Base-by-base conservation (phyloP, 2,888 invertebrate genomes). In the Melanotus villosus region DNA sequence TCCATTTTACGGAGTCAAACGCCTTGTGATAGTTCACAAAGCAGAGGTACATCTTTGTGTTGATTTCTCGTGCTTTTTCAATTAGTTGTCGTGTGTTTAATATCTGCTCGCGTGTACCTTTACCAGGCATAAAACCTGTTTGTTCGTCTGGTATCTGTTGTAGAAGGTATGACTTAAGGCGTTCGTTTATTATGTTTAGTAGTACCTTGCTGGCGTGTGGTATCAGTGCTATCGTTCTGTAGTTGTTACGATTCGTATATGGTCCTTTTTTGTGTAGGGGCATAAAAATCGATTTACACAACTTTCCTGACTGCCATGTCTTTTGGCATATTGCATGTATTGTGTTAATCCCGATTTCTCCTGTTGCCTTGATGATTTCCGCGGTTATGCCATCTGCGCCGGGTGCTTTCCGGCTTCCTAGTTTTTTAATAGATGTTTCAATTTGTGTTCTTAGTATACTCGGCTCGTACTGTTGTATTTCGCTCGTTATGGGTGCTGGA, bases 151-250 rank as follows among this genome's bases (percentile, higher is more conserved):
- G 36, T n/a, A 38, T 3, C 36, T 38, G 36, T 12, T 38, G 36
- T n/a, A 38, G 36, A 6, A 38, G 36, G 12, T 38, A 38, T 14
- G 14, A 5, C 14, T 38, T 38, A n/a, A 38, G 36, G 36, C 36
- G 36, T 38, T 38, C 12, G 36, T 38, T 3, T 12, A 14, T 38
- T 38, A 38, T 38, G 36, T 38, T 38, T 1, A n/a, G 36, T n/a
- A 38, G 2, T n/a, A 38, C 32, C 32, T 32, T 32, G n/a, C n/a
- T n/a, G n/a, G n/a, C n/a, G n/a, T n/a, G n/a, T n/a, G n/a, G n/a
- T n/a, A n/a, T n/a, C n/a, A 38, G 36, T 38, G 36, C 36, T 12
- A 38, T n/a, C 36, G 36, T 38, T 6, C 36, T 38, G 36, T 38
- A 38, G 12, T 14, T 38, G 14, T 38, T 38, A 38, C 12, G 12